phyloP scores from a whole-genome alignment of 2,113 vertebrate species.

The Trachemys scripta region DNA sequence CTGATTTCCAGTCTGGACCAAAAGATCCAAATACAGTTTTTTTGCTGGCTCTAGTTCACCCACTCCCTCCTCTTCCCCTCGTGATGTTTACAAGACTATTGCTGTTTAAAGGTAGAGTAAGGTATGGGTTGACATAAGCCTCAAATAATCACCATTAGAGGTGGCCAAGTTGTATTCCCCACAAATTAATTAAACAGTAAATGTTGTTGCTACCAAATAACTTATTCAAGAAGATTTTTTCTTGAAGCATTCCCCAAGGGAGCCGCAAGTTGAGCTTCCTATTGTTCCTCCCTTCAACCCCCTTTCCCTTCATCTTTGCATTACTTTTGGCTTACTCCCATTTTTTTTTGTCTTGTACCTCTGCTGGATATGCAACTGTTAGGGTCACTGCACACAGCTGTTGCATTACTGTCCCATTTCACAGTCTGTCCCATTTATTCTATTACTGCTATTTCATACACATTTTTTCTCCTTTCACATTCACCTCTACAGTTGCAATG shows the following conservation, averaged over 20 bases:
- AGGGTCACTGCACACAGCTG: fast-evolving
- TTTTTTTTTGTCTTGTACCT: not conserved
- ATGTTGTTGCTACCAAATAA: not conserved
- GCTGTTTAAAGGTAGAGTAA: not conserved
- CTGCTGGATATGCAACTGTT: not conserved
- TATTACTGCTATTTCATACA: not conserved
- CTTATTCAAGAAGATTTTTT: not conserved
- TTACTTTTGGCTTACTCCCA: not conserved
- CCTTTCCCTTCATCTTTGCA: not conserved
- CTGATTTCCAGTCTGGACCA: not conserved
- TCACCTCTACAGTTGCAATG: not conserved
- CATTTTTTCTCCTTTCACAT: not conserved
- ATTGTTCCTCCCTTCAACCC: not conserved
- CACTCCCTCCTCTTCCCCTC: not conserved
- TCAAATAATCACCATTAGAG: not conserved
- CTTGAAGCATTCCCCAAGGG: not conserved
- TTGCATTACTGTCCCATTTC: not conserved
- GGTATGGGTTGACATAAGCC: not conserved
- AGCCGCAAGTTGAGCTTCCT: not conserved
- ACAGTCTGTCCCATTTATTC: not conserved
- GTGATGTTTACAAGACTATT: no score
- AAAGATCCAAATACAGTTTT: not conserved
- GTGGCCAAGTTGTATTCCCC: no score
- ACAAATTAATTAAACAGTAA: no score
- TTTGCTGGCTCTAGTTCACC: not conserved